phyloP scores from a whole-genome alignment of 2,888 invertebrate species.

The Julus scandinavius region DNA sequence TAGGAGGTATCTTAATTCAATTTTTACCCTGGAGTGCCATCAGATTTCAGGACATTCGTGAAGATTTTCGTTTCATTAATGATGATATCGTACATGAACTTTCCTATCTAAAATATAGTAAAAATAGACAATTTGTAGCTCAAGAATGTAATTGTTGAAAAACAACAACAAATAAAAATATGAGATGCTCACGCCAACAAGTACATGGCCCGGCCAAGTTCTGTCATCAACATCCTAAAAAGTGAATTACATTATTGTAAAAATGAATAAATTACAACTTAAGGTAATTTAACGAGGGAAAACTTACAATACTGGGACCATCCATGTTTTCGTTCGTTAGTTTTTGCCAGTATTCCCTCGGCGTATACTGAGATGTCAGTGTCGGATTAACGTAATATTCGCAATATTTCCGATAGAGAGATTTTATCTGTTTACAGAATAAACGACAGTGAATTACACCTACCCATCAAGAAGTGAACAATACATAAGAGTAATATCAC shows the following conservation, averaged over 20 bases:
- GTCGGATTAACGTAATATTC: slow-evolving; percentile 42
- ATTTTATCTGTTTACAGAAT: slow-evolving; percentile 20
- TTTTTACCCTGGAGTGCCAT: not conserved
- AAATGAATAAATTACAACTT: not conserved
- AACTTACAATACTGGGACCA: slow-evolving; percentile 54
- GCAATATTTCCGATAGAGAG: slow-evolving; percentile 49
- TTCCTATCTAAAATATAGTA: slow-evolving; percentile 72
- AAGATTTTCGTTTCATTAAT: slow-evolving; percentile 87
- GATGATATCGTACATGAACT: slow-evolving; percentile 87
- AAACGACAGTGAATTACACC: not conserved
- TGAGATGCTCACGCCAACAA: slow-evolving; percentile 32
- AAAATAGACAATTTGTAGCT: not conserved
- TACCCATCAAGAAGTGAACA: not conserved
- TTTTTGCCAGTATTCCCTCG: slow-evolving; percentile 55
- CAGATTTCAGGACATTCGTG: slow-evolving; percentile 70
- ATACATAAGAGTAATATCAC: no score
- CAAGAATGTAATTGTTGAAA: not conserved
- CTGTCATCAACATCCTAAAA: slow-evolving; percentile 47
- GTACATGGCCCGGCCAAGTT: slow-evolving; percentile 45
- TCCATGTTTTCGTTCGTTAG: slow-evolving; percentile 15
- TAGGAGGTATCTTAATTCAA: no score
- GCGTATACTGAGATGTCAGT: slow-evolving; percentile 39
- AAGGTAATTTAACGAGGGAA: not conserved
- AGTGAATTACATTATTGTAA: not conserved
- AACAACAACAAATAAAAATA: not conserved